Conservation (phyloP, 2,797 vertebrate genomes). For the Spinus pinus region DNA sequence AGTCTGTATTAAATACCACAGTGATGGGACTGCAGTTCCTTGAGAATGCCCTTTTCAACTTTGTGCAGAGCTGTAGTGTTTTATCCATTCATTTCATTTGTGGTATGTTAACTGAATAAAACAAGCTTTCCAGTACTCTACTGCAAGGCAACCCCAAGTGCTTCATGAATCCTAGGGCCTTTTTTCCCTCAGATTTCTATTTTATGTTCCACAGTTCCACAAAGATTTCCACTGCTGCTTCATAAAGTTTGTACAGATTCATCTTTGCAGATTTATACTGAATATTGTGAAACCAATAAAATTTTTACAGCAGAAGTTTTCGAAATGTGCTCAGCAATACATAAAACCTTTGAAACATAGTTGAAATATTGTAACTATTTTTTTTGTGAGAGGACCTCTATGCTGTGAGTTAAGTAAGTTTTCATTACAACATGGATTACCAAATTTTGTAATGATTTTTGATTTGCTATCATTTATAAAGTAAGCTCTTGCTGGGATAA, state of each 20-base stretch:
- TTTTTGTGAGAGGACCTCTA: background rate
- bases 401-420: background rate
- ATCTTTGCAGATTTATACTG: background rate
- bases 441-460: background rate
- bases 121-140: slow-evolving; percentile 5
- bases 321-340: background rate
- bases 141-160: background rate
- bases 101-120: slow-evolving; percentile 33
- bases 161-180: background rate
- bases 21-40: slow-evolving; percentile 37
- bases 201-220: background rate
- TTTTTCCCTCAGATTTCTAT: background rate
- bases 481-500: background rate
- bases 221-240: slow-evolving; percentile 1
- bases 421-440: background rate
- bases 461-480: background rate
- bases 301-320: background rate
- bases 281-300: background rate
- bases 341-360: background rate
- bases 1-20: slow-evolving; percentile 60
- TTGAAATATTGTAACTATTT: background rate
- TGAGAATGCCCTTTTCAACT: slow-evolving; percentile 71
- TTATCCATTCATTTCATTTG: slow-evolving; percentile 57
- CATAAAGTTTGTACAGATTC: background rate
- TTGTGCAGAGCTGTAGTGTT: slow-evolving; percentile 10